Evolutionary conservation across 2,113 vertebrate species (phyloP).

Genomic region (Corythaixoides concolor): DNA sequence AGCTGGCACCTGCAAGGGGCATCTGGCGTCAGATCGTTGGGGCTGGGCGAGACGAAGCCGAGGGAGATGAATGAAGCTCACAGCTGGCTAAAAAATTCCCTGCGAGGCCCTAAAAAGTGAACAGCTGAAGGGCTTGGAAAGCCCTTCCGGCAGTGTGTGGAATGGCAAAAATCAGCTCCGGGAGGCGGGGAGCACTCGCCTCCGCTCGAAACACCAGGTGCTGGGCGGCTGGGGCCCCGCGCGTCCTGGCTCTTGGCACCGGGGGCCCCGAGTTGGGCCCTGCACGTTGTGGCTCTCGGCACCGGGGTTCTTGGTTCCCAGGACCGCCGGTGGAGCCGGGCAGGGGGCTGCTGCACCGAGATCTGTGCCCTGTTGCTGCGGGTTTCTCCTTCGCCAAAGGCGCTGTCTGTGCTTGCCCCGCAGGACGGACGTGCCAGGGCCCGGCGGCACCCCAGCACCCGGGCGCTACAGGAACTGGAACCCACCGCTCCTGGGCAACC

Average conservation of each 20-base stretch:
- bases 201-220: background rate
- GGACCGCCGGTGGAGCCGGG: background rate
- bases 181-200: background rate
- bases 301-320: background rate
- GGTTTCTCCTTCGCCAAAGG: background rate
- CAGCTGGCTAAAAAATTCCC: constrained; percentile 18
- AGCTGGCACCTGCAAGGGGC: background rate
- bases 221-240: rapidly evolving
- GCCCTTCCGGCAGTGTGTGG: background rate
- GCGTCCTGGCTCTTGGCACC: background rate
- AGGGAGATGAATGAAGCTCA: constrained; percentile 26
- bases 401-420: background rate
- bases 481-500: constrained; percentile 90
- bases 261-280: too few relatives aligned
- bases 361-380: background rate
- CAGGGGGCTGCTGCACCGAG: background rate
- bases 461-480: constrained; percentile 92
- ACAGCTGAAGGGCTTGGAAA: constrained; percentile 22
- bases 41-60: background rate
- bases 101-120: background rate
- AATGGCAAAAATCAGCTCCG: constrained; percentile 29
- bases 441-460: constrained; percentile 62
- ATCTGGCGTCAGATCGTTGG: rapidly evolving
- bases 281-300: background rate
- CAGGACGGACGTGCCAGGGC: constrained; percentile 80